A percentile compares a stretch with the other conserved stretches of the same genome.
phyloP scores from a whole-genome alignment of 2,113 vertebrate species.

The Lasiurus borealis region DNA sequence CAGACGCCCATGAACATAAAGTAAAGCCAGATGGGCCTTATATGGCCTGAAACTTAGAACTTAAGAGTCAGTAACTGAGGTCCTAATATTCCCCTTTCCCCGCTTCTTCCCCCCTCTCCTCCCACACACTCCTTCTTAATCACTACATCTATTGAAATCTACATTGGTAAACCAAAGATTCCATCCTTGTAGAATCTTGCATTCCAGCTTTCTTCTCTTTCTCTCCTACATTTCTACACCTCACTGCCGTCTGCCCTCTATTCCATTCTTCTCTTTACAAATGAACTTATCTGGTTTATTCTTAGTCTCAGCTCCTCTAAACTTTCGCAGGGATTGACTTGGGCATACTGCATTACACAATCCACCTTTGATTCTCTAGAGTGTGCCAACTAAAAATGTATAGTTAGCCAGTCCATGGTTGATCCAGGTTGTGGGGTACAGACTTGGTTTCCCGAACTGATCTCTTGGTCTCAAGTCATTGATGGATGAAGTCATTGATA shows the following conservation, averaged over 20 bases:
- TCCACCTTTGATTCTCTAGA: neutral
- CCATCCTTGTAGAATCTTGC: neutral
- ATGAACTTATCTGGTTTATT: neutral
- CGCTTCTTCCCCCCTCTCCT: neutral
- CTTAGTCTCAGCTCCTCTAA: neutral
- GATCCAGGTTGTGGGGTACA: neutral
- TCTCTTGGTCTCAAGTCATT: neutral
- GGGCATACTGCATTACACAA: neutral
- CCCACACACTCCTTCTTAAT: neutral
- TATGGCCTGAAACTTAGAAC: neutral
- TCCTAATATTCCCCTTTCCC: neutral
- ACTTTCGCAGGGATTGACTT: neutral
- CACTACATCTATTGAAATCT: neutral
- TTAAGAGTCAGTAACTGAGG: neutral
- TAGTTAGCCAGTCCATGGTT: neutral
- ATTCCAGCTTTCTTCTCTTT: neutral
- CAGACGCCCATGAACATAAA: neutral
- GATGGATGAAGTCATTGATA: neutral
- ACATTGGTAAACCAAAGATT: neutral
- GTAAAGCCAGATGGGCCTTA: neutral
- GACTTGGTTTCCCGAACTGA: neutral
- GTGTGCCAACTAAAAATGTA: neutral
- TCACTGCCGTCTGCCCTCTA: neutral
- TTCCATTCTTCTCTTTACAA: slow-evolving; percentile 3
- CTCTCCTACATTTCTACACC: neutral